Percentiles rank a stretch among this genome's conserved stretches.
These are phyloP conservation scores for Polypterus bichir DNA, from an alignment of 2,113 vertebrate genomes.

Conservation along the genomic window DNA sequence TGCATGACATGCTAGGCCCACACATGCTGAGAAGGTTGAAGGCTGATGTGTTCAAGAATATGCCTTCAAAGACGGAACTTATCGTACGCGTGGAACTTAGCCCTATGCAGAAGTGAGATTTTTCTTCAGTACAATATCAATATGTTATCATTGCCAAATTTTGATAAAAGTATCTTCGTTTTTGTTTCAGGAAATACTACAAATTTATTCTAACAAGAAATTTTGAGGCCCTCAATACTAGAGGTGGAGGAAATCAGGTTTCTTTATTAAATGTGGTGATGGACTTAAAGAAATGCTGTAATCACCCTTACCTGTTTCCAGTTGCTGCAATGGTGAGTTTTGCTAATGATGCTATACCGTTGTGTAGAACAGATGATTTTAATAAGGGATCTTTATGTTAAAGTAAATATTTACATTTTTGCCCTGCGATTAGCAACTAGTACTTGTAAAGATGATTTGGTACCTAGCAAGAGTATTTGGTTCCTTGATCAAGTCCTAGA, in stretches of 20 bases:
- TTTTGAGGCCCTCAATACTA: slow-evolving; percentile 88
- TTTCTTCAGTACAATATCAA: too few species aligned
- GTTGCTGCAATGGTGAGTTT: slow-evolving; percentile 75
- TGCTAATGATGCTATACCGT: not conserved
- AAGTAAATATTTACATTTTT: too few species aligned
- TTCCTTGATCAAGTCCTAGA: too few species aligned
- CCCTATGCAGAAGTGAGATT: slow-evolving; percentile 89
- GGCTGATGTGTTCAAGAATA: slow-evolving; percentile 95
- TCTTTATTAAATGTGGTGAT: slow-evolving; percentile 93
- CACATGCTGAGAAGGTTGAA: slow-evolving; percentile 94
- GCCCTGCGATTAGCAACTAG: not conserved
- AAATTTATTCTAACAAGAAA: slow-evolving; percentile 94
- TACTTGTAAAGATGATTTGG: not conserved
- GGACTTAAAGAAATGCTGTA: slow-evolving; percentile 97
- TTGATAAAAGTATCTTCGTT: slow-evolving; percentile 7
- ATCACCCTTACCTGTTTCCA: slow-evolving; percentile 95
- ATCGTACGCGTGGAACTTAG: slow-evolving; percentile 91
- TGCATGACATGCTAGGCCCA: slow-evolving; percentile 92
- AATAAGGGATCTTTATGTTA: too few species aligned
- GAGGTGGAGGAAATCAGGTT: slow-evolving; percentile 90
- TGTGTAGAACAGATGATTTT: too few species aligned
- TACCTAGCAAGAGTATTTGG: too few species aligned
- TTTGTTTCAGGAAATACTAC: slow-evolving; percentile 76
- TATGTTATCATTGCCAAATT: too few species aligned
- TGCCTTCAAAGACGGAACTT: slow-evolving; percentile 93